These are phyloP conservation scores for Cossypha polioptera DNA, from an alignment of 2,797 vertebrate genomes.

Conservation along the genomic window DNA sequence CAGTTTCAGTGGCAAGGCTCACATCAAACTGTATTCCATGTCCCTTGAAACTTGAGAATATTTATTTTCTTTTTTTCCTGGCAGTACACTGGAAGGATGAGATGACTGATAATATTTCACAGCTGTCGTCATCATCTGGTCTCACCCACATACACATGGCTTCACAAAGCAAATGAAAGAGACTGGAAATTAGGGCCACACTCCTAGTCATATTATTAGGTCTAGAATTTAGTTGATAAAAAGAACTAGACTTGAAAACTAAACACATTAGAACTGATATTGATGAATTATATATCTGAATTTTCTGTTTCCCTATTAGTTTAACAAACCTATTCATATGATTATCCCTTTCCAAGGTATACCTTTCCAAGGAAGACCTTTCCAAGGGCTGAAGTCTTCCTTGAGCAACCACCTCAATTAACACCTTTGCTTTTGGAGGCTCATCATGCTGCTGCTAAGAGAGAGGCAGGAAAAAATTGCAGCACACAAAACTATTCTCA, in stretches of 20 bases:
- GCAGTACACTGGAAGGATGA: not conserved
- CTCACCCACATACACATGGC: not conserved
- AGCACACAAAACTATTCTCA: not conserved
- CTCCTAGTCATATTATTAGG: not conserved
- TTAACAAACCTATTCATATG: fast-evolving
- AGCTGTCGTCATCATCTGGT: not conserved
- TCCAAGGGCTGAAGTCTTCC: not conserved
- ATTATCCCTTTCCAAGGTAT: not conserved
- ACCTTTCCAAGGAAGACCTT: no score
- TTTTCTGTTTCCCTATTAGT: not conserved
- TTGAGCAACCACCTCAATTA: not conserved
- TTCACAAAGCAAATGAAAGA: not conserved
- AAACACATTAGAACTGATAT: not conserved
- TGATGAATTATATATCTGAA: not conserved
- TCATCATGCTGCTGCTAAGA: not conserved
- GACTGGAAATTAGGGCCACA: not conserved
- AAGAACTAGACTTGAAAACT: not conserved
- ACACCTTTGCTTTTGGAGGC: not conserved
- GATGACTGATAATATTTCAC: constrained; percentile 9
- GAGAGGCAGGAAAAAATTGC: not conserved
- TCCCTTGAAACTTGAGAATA: not conserved
- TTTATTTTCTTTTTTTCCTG: not conserved
- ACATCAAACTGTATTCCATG: not conserved
- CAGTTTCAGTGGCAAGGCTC: not conserved
- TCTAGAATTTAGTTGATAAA: not conserved